Evolutionary conservation across 2,888 invertebrate genomes (phyloP), one percentile per base, ranked within the genome.

Genomic region (Bibio marci): DNA sequence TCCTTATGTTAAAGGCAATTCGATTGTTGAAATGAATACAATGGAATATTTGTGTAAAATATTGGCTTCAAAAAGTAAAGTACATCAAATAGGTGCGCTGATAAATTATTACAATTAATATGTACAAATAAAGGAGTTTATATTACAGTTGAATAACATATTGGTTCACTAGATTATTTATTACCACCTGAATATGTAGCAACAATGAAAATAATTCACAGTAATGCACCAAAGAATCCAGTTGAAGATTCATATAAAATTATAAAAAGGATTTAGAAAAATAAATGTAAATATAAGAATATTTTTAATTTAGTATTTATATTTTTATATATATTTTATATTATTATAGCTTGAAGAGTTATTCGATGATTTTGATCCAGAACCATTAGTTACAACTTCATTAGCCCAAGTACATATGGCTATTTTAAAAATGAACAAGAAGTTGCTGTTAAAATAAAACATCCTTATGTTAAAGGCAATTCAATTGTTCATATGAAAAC

Each of bases 371-470:
- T 88, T 98, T 58, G 87, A 90, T 33, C 65, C 70, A 0, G 72
- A 80, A 48, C 97, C 98, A 1, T 57, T 94, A 28, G 98, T 98
- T 1, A 82, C 94, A 2, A 98, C 98, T 2, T 95, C 95, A 5
- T 63, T 98, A 39, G 98, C 98, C 30, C 90, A 90, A 65, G 91
- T 92, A 2, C 90, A 94, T 54, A 78, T 73, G 60, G 91, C 90
- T 1, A 73, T 68, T 35, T 60, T 90, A 41, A 76, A 76, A 58
- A 76, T n/a, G n/a, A 8, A 6, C 70, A 73, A 42, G 67, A 70
- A 30, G 90, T 98, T 8, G 98, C 98, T 3, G 85, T 98, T 1
- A 98, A 98, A 67, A 87, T 98, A 1, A 97, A 98, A 59, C 97
- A 98, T 64, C 78, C 80, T 8, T 76, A 78, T 62, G 95, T 98